Evolutionary conservation across 2,888 invertebrate species (phyloP).

Genomic region (Lithosia quadra): DNA sequence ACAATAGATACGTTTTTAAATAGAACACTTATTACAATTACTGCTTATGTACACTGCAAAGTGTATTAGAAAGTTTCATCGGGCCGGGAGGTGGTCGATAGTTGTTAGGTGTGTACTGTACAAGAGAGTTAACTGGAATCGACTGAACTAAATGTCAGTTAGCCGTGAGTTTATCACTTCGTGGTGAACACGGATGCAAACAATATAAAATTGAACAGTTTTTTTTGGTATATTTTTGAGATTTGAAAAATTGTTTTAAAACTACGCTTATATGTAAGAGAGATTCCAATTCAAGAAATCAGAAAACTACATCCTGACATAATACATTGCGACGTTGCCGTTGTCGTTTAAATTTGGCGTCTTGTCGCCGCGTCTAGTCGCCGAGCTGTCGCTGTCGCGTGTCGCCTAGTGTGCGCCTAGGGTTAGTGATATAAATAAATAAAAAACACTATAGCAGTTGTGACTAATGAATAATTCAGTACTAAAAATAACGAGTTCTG

Average conservation of each 20-base stretch:
- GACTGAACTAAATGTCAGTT: slow-evolving; percentile 43
- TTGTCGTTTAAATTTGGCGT: too few species aligned
- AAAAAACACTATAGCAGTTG: neutral
- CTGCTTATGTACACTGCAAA: slow-evolving; percentile 66
- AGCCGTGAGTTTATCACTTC: slow-evolving; percentile 25
- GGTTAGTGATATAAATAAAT: too few species aligned
- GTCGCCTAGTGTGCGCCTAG: too few species aligned
- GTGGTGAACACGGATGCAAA: slow-evolving; percentile 28
- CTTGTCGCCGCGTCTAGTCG: too few species aligned
- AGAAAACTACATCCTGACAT: too few species aligned
- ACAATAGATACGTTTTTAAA: neutral
- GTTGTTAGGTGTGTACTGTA: slow-evolving; percentile 38
- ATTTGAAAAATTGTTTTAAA: too few species aligned
- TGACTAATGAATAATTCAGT: neutral
- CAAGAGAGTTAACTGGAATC: slow-evolving; percentile 57
- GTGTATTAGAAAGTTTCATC: slow-evolving; percentile 75
- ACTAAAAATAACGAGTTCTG: slow-evolving; percentile 18
- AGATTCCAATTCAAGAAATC: too few species aligned
- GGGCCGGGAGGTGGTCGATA: slow-evolving; percentile 60
- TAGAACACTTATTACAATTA: slow-evolving; percentile 58
- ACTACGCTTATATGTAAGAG: too few species aligned
- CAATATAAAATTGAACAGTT: neutral
- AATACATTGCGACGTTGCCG: too few species aligned
- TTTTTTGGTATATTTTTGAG: too few species aligned
- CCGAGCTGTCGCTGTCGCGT: too few species aligned